These are phyloP conservation scores for Oxytorus armatus DNA, from an alignment of 2,888 invertebrate genomes.

Conservation along the genomic window DNA sequence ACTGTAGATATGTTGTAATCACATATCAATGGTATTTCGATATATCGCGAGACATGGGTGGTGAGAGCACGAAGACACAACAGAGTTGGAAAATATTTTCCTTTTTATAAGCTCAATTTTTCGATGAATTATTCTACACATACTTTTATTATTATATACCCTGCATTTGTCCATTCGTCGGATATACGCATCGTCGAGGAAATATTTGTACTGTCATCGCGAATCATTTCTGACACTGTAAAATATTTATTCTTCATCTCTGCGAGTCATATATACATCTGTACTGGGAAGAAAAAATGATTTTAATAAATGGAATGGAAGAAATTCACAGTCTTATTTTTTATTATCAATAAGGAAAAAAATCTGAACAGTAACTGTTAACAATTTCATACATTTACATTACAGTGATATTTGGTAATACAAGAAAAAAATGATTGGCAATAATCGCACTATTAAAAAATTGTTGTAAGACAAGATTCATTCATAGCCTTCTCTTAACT, in stretches of 20 bases:
- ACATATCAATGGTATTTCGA: neutral
- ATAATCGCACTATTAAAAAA: neutral
- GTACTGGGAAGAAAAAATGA: slow-evolving; percentile 41
- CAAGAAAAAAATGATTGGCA: neutral
- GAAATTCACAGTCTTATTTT: neutral
- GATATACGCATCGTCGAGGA: slow-evolving; percentile 40
- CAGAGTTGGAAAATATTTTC: slow-evolving; percentile 13
- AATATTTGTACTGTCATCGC: slow-evolving; percentile 55
- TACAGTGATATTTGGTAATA: too few relatives aligned
- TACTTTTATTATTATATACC: slow-evolving; percentile 57
- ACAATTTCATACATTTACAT: too few relatives aligned
- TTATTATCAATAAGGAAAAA: neutral
- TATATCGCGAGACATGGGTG: slow-evolving; percentile 25
- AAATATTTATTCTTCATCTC: slow-evolving; percentile 55
- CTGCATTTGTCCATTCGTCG: slow-evolving; percentile 27
- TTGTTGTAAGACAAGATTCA: slow-evolving; percentile 11
- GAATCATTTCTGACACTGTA: slow-evolving; percentile 45
- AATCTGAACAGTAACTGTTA: neutral
- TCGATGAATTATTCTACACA: slow-evolving; percentile 62
- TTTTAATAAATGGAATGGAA: slow-evolving; percentile 62
- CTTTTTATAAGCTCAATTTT: slow-evolving; percentile 62
- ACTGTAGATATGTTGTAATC: slow-evolving; percentile 29
- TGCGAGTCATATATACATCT: slow-evolving; percentile 57
- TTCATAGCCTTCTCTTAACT: neutral
- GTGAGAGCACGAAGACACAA: slow-evolving; percentile 22